Percentiles rank a stretch among this genome's conserved stretches.
Evolutionary conservation across 2,113 vertebrate species (phyloP).

Genomic region (Myocastor coypus): DNA sequence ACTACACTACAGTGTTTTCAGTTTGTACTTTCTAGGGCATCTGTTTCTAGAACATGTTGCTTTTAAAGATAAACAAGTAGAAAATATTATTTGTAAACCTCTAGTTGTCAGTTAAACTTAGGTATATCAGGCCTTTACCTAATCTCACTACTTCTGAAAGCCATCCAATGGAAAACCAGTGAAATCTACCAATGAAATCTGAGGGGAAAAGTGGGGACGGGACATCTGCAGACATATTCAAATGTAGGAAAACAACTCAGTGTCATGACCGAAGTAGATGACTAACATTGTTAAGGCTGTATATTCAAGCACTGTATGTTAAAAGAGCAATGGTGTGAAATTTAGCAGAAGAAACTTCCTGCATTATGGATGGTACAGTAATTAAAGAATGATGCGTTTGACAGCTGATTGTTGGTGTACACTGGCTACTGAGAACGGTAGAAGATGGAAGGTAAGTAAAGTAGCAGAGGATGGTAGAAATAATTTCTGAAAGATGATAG

Average conservation of each 20-base stretch:
- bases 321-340: constrained; percentile 90
- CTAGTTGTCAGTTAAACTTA: constrained; percentile 84
- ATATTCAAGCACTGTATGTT: constrained; percentile 97
- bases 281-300: constrained; percentile 93
- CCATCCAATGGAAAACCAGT: constrained; percentile 81
- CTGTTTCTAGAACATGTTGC: constrained; percentile 82
- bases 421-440: constrained; percentile 90
- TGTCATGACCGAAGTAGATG: constrained; percentile 84
- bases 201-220: constrained; percentile 80
- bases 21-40: constrained; percentile 80
- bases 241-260: constrained; percentile 85
- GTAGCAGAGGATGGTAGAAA: constrained; percentile 88
- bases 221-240: constrained; percentile 79
- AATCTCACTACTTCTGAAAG: constrained; percentile 82
- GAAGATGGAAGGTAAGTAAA: constrained; percentile 86
- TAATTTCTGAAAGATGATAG: constrained; percentile 88
- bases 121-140: constrained; percentile 82
- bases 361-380: constrained; percentile 88
- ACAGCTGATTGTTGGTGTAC: constrained; percentile 91
- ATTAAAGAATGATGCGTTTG: constrained; percentile 88
- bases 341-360: constrained; percentile 92
- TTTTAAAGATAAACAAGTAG: constrained; percentile 84
- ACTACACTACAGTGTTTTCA: constrained; percentile 79
- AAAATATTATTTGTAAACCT: constrained; percentile 88
- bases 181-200: constrained; percentile 85